Evolutionary conservation across 2,888 invertebrate species (phyloP).

Genomic region (Sinopyrophorus schimmeli): DNA sequence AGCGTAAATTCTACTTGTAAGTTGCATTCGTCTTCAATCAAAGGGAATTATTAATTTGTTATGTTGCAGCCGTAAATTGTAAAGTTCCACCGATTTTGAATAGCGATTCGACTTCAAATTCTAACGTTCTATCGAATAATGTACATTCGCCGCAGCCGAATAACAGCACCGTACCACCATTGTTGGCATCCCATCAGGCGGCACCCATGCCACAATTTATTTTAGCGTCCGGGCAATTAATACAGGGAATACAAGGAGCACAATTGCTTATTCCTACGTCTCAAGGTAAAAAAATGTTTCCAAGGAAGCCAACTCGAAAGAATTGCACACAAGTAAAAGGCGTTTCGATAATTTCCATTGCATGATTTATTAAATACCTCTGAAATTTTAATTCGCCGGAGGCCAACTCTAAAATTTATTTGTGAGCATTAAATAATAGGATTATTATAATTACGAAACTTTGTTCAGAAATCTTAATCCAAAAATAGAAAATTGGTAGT

Average conservation of each 20-base stretch:
- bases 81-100: constrained; percentile 11
- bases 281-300: constrained; percentile 82
- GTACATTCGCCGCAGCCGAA: constrained; percentile 53
- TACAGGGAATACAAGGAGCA: constrained; percentile 91
- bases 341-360: too few relatives aligned
- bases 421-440: too few relatives aligned
- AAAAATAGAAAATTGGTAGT: too few relatives aligned
- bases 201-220: constrained; percentile 89
- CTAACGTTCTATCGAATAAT: constrained; percentile 34
- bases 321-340: too few relatives aligned
- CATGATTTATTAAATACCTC: too few relatives aligned
- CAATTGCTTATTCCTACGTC: constrained; percentile 94
- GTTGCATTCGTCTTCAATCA: too few relatives aligned
- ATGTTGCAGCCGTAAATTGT: constrained; percentile 3
- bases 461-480: too few relatives aligned
- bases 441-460: too few relatives aligned
- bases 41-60: background rate
- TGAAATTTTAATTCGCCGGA: too few relatives aligned
- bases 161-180: constrained; percentile 60
- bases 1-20: constrained; percentile 65
- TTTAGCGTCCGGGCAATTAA: constrained; percentile 87
- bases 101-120: constrained; percentile 35
- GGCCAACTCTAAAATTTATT: too few relatives aligned
- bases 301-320: too few relatives aligned
- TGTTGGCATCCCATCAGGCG: constrained; percentile 62